A percentile compares a stretch with the other conserved stretches of the same genome.
Conservation (phyloP, 2,797 vertebrate species). For the Etheostoma nigrum region DNA sequence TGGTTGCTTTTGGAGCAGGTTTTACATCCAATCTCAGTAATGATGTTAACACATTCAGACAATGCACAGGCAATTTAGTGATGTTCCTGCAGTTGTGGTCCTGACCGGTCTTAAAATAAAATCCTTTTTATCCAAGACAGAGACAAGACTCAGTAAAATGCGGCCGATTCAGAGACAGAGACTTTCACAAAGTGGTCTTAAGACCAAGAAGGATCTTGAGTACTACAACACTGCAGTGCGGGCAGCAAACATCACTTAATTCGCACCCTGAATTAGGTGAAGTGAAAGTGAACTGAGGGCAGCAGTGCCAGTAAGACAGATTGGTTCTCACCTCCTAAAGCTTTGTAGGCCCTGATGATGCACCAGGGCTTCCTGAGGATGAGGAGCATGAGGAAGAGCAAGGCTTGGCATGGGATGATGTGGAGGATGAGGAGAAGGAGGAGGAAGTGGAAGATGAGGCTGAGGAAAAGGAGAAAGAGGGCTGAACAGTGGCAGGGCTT, state of each 20-base stretch:
- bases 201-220: too few relatives aligned
- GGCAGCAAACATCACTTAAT: constrained; percentile 36
- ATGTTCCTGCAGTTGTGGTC: too few relatives aligned
- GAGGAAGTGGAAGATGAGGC: constrained; percentile 55
- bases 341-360: constrained; percentile 65
- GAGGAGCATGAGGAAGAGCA: constrained; percentile 72
- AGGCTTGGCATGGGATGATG: constrained; percentile 70
- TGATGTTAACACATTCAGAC: too few relatives aligned
- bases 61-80: too few relatives aligned
- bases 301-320: constrained; percentile 40
- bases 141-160: too few relatives aligned
- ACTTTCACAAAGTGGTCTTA: too few relatives aligned
- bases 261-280: constrained; percentile 15
- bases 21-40: too few relatives aligned
- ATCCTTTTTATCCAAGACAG: too few relatives aligned
- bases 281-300: constrained; percentile 29
- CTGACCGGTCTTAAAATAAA: too few relatives aligned
- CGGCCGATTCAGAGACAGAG: too few relatives aligned
- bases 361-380: constrained; percentile 66
- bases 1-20: too few relatives aligned
- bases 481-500: constrained; percentile 87
- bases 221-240: neutral
- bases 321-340: constrained; percentile 74
- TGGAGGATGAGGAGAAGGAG: constrained; percentile 67
- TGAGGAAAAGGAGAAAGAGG: constrained; percentile 64